phyloP scores from a whole-genome alignment of 1,140 invertebrate species.

The Drosophila pruinosa region DNA sequence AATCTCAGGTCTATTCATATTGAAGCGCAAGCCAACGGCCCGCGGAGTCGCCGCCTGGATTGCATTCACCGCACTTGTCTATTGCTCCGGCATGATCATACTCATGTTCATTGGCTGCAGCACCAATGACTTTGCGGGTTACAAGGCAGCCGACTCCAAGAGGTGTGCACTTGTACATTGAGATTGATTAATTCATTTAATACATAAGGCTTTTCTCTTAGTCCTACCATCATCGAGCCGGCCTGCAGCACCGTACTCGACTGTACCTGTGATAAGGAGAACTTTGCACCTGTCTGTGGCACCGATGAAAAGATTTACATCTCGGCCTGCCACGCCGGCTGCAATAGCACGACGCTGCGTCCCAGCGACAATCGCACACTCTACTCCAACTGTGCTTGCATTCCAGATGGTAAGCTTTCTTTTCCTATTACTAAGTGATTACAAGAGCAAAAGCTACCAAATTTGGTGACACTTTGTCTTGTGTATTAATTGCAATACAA shows the following conservation, averaged over 20 bases:
- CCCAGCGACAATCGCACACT: slow-evolving; percentile 85
- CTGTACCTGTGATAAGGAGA: slow-evolving; percentile 89
- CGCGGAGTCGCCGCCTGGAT: slow-evolving; percentile 95
- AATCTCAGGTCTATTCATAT: slow-evolving; percentile 92
- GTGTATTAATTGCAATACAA: too few species aligned
- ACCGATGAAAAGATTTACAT: slow-evolving; percentile 91
- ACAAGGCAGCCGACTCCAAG: slow-evolving; percentile 77
- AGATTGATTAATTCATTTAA: background rate
- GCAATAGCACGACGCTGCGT: slow-evolving; percentile 85
- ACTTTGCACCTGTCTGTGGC: slow-evolving; percentile 93
- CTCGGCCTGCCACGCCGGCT: slow-evolving; percentile 95
- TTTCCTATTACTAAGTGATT: too few species aligned
- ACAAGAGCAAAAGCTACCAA: too few species aligned
- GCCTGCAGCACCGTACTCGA: slow-evolving; percentile 85
- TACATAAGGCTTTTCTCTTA: slow-evolving; percentile 14
- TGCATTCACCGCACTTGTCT: slow-evolving; percentile 93
- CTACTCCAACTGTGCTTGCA: slow-evolving; percentile 91
- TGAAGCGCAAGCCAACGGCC: slow-evolving; percentile 92
- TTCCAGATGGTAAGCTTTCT: slow-evolving; percentile 82
- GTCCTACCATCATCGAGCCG: slow-evolving; percentile 83
- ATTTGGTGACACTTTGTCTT: too few species aligned
- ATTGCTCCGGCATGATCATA: slow-evolving; percentile 92
- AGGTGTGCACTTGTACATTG: slow-evolving; percentile 36
- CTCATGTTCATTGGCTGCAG: slow-evolving; percentile 95
- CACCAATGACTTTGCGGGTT: slow-evolving; percentile 91